These are phyloP conservation scores for Ranitomeya imitator DNA, from an alignment of 2,113 vertebrate genomes.

Conservation along the genomic window DNA sequence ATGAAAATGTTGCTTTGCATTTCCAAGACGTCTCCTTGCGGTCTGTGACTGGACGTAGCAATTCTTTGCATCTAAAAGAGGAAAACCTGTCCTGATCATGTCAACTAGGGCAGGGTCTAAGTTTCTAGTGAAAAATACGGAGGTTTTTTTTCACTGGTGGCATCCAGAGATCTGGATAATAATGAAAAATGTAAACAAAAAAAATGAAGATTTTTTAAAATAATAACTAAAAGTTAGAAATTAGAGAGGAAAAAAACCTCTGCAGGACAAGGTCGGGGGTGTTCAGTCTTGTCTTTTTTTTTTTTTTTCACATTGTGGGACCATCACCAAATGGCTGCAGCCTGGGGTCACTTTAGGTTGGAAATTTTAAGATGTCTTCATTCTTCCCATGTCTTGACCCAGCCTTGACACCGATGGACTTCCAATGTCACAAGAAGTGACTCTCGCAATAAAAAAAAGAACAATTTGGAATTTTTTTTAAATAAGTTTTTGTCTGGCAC, in stretches of 20 bases:
- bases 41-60: no score
- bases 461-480: background rate
- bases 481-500: conserved; percentile 1
- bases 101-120: background rate
- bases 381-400: conserved; percentile 52
- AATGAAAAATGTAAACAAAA: background rate
- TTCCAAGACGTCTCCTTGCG: no score
- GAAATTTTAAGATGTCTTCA: conserved; percentile 46
- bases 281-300: background rate
- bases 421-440: conserved; percentile 1
- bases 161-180: background rate
- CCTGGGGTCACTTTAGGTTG: background rate
- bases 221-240: no score
- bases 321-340: conserved; percentile 34
- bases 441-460: background rate
- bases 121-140: background rate
- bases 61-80: no score
- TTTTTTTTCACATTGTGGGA: conserved; percentile 3
- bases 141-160: background rate
- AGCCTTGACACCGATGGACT: conserved; percentile 14
- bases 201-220: background rate
- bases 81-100: no score
- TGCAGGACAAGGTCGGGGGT: no score
- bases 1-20: no score
- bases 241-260: no score